Conservation (phyloP, 2,113 vertebrate species). For the Thymallus thymallus region DNA sequence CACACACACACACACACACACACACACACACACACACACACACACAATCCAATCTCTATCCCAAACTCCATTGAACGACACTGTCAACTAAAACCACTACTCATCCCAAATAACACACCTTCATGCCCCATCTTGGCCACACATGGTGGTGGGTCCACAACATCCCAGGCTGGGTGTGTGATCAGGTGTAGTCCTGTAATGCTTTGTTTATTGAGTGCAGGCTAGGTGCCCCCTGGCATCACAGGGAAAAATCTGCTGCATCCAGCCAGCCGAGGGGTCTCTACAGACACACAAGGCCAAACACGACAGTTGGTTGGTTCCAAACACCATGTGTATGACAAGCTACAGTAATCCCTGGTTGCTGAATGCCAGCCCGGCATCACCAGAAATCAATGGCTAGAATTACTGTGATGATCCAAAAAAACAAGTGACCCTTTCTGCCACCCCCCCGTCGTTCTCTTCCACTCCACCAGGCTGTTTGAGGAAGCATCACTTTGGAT, state of each 20-base stretch:
- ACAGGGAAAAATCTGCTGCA: not conserved
- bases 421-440: not conserved
- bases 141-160: not conserved
- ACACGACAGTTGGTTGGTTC: not conserved
- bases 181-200: not conserved
- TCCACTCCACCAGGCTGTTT: slow-evolving; percentile 6
- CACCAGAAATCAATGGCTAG: not conserved
- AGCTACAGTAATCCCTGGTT: not conserved
- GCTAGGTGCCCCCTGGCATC: not conserved
- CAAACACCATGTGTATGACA: not conserved
- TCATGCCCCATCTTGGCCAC: not conserved
- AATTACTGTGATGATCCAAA: slow-evolving; percentile 4
- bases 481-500: slow-evolving; percentile 14
- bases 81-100: not conserved
- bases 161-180: not conserved
- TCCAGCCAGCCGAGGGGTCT: not conserved
- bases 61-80: too few relatives aligned
- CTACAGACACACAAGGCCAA: not conserved
- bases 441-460: not conserved
- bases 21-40: too few relatives aligned
- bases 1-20: too few relatives aligned
- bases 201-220: not conserved
- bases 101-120: not conserved
- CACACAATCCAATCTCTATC: too few relatives aligned
- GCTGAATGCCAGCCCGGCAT: not conserved